Conservation (phyloP, 2,797 vertebrate species). For the Iguana delicatissima region DNA sequence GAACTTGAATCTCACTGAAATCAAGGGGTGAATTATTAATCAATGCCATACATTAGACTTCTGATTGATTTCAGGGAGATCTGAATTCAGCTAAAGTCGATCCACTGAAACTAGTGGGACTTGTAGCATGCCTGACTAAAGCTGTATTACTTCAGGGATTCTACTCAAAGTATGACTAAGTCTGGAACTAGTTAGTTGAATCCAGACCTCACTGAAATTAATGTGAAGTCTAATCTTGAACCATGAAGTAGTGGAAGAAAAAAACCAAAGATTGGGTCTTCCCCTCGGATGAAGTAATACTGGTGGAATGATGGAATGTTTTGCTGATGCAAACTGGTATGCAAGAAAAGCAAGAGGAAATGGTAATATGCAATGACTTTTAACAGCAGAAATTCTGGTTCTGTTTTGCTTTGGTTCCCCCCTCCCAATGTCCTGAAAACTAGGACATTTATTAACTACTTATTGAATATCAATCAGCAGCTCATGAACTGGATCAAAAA, state of each 20-base stretch:
- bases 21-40: neutral
- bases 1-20: neutral
- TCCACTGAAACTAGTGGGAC: neutral
- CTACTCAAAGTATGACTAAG: neutral
- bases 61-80: neutral
- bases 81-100: neutral
- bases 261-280: neutral
- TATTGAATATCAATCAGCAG: slow-evolving; percentile 38
- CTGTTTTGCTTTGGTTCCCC: neutral
- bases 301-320: neutral
- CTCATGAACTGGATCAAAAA: slow-evolving; percentile 7
- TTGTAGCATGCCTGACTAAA: neutral
- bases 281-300: neutral
- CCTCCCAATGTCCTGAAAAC: neutral
- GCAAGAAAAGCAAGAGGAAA: slow-evolving; percentile 20
- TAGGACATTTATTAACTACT: slow-evolving; percentile 28
- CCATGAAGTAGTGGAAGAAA: neutral
- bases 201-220: too few species aligned
- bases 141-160: neutral
- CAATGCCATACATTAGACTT: neutral
- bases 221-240: neutral
- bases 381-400: slow-evolving; percentile 28
- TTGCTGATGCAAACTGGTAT: neutral
- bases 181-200: neutral
- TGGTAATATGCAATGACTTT: slow-evolving; percentile 3